Evolutionary conservation across 2,113 vertebrate genomes (phyloP).

Genomic region (Pycnonotus jocosus): DNA sequence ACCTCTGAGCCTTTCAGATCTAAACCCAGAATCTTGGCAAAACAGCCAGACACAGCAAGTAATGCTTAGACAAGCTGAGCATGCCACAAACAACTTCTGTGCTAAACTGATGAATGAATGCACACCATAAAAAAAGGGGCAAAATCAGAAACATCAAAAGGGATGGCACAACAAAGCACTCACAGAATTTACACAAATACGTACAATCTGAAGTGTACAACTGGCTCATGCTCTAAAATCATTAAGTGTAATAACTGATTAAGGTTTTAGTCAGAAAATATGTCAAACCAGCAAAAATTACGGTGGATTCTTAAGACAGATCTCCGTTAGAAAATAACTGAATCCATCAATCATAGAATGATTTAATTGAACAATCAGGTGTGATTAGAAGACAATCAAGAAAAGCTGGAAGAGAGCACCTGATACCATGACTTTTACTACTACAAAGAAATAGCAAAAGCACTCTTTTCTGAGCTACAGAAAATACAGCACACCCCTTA

Average conservation of each 20-base stretch:
- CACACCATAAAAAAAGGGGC: neutral
- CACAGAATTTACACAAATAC: neutral
- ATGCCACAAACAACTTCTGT: neutral
- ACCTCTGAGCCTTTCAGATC: neutral
- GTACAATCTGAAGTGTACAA: neutral
- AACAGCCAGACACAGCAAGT: neutral
- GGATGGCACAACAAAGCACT: neutral
- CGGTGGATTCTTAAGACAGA: neutral
- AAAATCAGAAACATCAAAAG: neutral
- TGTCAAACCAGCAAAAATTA: neutral
- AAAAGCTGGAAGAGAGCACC: neutral
- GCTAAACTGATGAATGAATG: rapidly evolving
- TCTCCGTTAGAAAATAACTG: neutral
- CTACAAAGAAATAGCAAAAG: neutral
- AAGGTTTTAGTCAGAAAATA: neutral
- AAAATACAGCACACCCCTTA: neutral
- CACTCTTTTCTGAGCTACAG: neutral
- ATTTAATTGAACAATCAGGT: neutral
- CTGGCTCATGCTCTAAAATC: neutral
- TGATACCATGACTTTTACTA: neutral
- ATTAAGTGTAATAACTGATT: neutral
- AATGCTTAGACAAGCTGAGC: neutral
- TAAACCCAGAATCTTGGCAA: neutral
- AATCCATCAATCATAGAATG: neutral
- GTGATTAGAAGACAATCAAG: neutral